A percentile compares a stretch with the other conserved stretches of the same genome.
Evolutionary conservation across 2,113 vertebrate species (phyloP).

Genomic region (Petrocephalus microphthalmus): DNA sequence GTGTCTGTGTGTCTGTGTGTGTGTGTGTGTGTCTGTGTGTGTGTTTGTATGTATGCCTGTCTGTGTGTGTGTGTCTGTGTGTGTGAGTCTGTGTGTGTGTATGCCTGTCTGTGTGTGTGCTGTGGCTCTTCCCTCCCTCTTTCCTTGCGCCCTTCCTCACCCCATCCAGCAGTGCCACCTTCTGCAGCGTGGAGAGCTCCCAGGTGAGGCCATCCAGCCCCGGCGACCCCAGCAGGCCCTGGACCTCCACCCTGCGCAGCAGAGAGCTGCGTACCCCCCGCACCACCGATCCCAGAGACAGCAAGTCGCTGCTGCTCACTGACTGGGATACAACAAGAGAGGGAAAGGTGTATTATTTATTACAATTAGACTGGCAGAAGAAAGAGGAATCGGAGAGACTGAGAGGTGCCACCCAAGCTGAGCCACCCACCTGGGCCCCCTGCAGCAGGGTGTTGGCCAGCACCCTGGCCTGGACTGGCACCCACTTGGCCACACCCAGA

Average conservation of each 20-base stretch:
- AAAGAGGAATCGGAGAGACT: neutral
- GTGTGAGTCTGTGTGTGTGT: neutral
- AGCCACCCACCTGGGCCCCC: slow-evolving; percentile 31
- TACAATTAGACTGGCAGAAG: neutral
- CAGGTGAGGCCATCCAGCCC: slow-evolving; percentile 38
- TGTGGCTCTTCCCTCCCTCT: neutral
- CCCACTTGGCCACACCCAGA: slow-evolving; percentile 36
- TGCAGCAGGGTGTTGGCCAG: slow-evolving; percentile 40
- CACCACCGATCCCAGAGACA: slow-evolving; percentile 36
- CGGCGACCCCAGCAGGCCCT: slow-evolving; percentile 34
- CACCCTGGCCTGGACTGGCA: slow-evolving; percentile 26
- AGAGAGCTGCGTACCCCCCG: slow-evolving; percentile 39
- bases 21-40: neutral
- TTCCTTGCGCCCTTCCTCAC: slow-evolving; percentile 36
- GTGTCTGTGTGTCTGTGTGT: neutral
- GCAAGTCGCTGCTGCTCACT: slow-evolving; percentile 28
- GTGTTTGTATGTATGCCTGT: neutral
- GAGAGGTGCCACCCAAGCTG: neutral
- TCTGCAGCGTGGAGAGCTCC: slow-evolving; percentile 46
- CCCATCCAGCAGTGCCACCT: slow-evolving; percentile 44
- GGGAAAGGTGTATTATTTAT: neutral
- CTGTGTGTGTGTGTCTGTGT: neutral
- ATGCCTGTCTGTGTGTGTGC: neutral
- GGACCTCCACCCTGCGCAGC: slow-evolving; percentile 32
- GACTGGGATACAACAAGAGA: neutral